phyloP scores from a whole-genome alignment of 2,113 vertebrate species.

The Rostratula benghalensis region DNA sequence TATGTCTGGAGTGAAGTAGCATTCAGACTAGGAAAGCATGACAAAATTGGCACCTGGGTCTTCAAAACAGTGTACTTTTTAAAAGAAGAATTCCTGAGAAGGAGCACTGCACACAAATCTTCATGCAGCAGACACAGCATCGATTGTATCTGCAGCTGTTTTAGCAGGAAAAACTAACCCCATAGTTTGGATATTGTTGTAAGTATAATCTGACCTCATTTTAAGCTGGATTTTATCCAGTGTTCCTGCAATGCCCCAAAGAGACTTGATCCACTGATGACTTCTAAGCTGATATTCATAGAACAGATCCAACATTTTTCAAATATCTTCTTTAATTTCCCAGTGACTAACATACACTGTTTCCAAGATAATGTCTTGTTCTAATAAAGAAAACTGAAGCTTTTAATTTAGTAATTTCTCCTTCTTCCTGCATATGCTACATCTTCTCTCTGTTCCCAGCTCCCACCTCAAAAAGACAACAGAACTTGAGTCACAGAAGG shows the following conservation, averaged over 20 bases:
- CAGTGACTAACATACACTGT: not conserved
- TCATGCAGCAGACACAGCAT: not conserved
- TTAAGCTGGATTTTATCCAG: constrained; percentile 52
- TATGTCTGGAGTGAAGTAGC: not conserved
- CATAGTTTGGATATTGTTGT: not conserved
- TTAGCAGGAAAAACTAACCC: constrained; percentile 13
- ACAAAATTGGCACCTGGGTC: not conserved
- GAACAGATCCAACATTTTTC: constrained; percentile 22
- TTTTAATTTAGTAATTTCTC: not conserved
- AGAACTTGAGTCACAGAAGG: not conserved
- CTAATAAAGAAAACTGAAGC: not conserved
- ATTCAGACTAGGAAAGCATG: not conserved
- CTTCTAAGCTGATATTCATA: constrained; percentile 40
- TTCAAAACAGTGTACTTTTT: not conserved
- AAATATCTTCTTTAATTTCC: constrained; percentile 50
- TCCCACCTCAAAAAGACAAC: not conserved
- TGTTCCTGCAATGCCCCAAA: constrained; percentile 36
- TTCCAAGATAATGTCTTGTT: constrained; percentile 30
- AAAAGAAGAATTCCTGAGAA: not conserved
- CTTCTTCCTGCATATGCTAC: not conserved
- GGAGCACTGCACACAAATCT: not conserved
- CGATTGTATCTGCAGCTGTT: constrained; percentile 11
- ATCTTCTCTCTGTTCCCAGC: not conserved
- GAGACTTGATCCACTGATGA: constrained; percentile 20
- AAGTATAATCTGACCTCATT: constrained; percentile 41